Conservation (phyloP, 2,113 vertebrate species). For the Tautogolabrus adspersus region DNA sequence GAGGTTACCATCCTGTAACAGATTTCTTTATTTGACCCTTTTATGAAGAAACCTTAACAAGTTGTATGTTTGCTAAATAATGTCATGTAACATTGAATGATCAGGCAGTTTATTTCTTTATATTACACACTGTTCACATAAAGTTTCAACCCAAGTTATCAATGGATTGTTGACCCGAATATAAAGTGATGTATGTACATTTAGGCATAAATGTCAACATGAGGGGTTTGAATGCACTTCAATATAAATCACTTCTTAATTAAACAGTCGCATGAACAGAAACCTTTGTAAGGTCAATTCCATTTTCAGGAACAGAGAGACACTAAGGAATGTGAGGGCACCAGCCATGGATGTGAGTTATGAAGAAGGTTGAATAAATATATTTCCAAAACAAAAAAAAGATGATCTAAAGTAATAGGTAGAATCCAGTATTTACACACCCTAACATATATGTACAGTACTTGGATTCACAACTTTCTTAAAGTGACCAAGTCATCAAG, state of each 20-base stretch:
- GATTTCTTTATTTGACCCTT: background rate
- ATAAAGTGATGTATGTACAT: conserved; percentile 32
- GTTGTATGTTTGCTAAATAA: conserved; percentile 1
- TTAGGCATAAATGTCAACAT: conserved; percentile 11
- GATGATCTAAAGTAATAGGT: background rate
- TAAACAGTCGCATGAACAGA: conserved; percentile 26
- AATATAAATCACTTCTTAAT: conserved; percentile 17
- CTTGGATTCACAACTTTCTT: conserved; percentile 8
- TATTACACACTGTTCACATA: conserved; percentile 53
- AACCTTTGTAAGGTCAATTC: conserved; percentile 8
- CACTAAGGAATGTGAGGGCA: conserved; percentile 1
- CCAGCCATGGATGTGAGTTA: conserved; percentile 16
- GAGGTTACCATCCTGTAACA: background rate
- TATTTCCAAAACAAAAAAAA: conserved; percentile 10
- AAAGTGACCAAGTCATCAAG: conserved; percentile 20
- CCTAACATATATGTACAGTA: conserved; percentile 29
- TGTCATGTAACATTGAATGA: conserved; percentile 23
- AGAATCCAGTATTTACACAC: conserved; percentile 4
- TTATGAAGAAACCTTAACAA: background rate
- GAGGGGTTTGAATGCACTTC: conserved; percentile 4
- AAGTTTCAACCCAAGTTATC: conserved; percentile 33
- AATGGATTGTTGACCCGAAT: conserved; percentile 52
- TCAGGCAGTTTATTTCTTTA: conserved; percentile 66
- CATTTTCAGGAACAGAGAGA: conserved; percentile 13
- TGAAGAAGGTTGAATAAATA: conserved; percentile 16